Base-by-base conservation (phyloP, 2,797 vertebrate genomes). In the Masticophis lateralis region DNA sequence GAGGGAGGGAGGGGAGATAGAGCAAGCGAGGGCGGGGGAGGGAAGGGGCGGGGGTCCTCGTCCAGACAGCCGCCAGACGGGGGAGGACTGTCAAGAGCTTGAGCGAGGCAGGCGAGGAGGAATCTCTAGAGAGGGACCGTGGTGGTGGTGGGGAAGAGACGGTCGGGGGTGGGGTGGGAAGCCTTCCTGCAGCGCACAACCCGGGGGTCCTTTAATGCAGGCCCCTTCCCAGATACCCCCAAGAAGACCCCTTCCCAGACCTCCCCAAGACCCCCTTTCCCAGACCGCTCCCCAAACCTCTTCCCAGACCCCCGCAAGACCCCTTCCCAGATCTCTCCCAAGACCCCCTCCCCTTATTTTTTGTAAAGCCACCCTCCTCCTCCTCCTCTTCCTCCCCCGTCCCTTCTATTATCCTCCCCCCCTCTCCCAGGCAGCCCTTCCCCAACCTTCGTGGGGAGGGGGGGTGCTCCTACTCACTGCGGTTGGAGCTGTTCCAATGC, bases 401-500 rank as follows among this genome's bases (percentile, higher is more conserved):
- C 51, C 51, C 51, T 51, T 51, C 51, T 51, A 3, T 9, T 51
- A 51, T 51, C 51, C 51, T 51, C 51, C 51, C 11, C 43, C 90
- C 28, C 89, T 32, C 89, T 13, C 59, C 7, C 61, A 51, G 51
- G 8, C 87, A 59, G 89, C 94, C 47, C 18, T 3, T 92, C 93
- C 92, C 91, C 86, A 28, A 59, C 43, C 22, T 5, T 11, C 8
- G 22, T 9, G 87, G 59, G 56, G 56, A 16, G 55, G 4, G 56
- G 20, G 20, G 59, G 57, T 47, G 47, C 20, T 22, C 1, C 20
- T 14, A 98, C 99, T 99, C 98, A 99, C 99, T 98, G 98, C 97
- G 98, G 97, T 99, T 99, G 96, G 98, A 99, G 98, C 98, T 99
- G 98, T 99, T 99, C 99, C 99, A 99, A 97, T 99, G 98, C 87